Evolutionary conservation across 1,140 invertebrate genomes (phyloP), one percentile per base, ranked within the genome.

Genomic region (Proales similis): DNA sequence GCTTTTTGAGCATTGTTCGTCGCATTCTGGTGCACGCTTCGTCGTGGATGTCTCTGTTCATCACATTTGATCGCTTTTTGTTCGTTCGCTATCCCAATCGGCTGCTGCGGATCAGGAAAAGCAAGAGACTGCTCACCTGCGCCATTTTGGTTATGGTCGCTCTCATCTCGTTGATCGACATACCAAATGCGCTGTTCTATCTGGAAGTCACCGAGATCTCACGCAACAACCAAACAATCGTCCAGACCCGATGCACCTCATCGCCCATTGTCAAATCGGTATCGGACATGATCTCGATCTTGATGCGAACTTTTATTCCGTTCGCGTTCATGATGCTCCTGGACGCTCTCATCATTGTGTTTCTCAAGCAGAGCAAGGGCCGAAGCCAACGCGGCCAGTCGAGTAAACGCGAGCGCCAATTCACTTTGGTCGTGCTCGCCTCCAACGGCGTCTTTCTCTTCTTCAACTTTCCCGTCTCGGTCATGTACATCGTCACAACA

Each of bases 371-470:
- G 12, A 30, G 36, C 1, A 57, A 39, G 26, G 30, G 22, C 22
- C 39, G 45, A 42, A 5, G 26, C 12, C 33, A 39, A 29, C n/a
- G n/a, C n/a, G 33, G 33, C 17, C 39, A 4, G 9, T 22, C 9
- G 19, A 29, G 27, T 20, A 57, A 42, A 20, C 19, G 22, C 3
- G 51, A 57, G 32, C 30, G 27, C 19, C 26, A 57, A 7, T 57
- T 57, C 45, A 42, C 51, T 7, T 30, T 30, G 22, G 30, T 42
- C 2, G 51, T 57, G 17, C 27, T 57, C 4, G 51, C 26, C 17
- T 42, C 45, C 36, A 57, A 57, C 36, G 51, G 51, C 17, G 20
- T 57, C 17, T 57, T 57, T 57, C 30, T 57, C 20, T 9, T 57
- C 20, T 39, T 57, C 4, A 57, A 57, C 45, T 26, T 57, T n/a